Conservation (phyloP, 2,113 vertebrate species). For the Festucalex cinctus region DNA sequence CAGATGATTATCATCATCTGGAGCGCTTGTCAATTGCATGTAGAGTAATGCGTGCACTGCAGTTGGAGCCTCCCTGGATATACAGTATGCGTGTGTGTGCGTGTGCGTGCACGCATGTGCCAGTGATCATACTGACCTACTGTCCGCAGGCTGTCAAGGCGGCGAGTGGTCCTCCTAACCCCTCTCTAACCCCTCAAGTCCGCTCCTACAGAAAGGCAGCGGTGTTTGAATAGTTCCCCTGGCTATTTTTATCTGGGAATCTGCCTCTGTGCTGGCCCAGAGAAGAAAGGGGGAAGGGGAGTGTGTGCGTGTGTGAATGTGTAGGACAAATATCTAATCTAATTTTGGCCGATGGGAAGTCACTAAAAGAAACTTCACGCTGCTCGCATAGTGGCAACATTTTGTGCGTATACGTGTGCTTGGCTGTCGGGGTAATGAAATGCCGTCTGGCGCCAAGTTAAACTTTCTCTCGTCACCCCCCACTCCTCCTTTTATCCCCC, state of each 20-base stretch:
- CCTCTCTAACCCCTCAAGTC: slow-evolving; percentile 62
- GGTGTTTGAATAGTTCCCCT: slow-evolving; percentile 71
- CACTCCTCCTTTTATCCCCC: slow-evolving; percentile 11
- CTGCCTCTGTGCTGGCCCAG: slow-evolving; percentile 66
- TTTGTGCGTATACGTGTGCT: slow-evolving; percentile 43
- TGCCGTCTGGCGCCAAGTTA: slow-evolving; percentile 74
- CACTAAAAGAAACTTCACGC: slow-evolving; percentile 61
- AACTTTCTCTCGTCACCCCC: slow-evolving; percentile 62
- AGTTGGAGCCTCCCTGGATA: not conserved
- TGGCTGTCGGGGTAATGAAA: slow-evolving; percentile 62
- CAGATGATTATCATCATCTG: not conserved
- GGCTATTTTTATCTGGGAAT: slow-evolving; percentile 78
- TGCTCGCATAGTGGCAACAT: slow-evolving; percentile 53
- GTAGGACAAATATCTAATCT: slow-evolving; percentile 70
- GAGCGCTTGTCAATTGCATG: not conserved
- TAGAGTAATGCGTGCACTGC: not conserved
- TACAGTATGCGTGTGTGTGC: not conserved
- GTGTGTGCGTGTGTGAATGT: not conserved
- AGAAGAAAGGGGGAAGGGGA: slow-evolving; percentile 29
- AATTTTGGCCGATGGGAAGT: slow-evolving; percentile 73
- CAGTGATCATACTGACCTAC: slow-evolving; percentile 9
- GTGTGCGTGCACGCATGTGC: slow-evolving; percentile 11
- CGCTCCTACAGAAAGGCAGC: slow-evolving; percentile 66
- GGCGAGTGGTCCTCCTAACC: slow-evolving; percentile 62
- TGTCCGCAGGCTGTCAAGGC: slow-evolving; percentile 25